Evolutionary conservation across 2,797 vertebrate genomes (phyloP), one percentile per base, ranked within the genome.

Genomic region (Euthynnus affinis): DNA sequence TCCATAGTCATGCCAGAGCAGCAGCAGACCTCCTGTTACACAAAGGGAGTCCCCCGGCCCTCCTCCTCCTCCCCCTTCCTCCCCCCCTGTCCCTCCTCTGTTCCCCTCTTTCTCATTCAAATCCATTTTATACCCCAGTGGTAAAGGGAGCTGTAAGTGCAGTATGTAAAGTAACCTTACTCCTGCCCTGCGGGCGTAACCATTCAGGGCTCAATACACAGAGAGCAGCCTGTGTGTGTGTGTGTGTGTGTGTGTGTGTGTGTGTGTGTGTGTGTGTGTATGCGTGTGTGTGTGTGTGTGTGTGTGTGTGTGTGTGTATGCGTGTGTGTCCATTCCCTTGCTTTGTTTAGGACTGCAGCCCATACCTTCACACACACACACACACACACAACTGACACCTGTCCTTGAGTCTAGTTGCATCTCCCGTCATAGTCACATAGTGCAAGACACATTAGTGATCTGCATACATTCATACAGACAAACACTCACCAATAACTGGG

Each of bases 51-150:
- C 81, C 86, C 87, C 87, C 71, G 1, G 44, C 62, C 76, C 75
- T 66, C 77, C 60, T n/a, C 71, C 64, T 27, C 62, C 80, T 48
- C 66, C 74, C 48, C 62, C 44, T n/a, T 59, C 34, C 57, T 62
- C 70, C 32, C 76, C 80, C 42, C 66, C 82, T 58, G 77, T 82
- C 89, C 78, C 83, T 83, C 91, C 93, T 91, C 93, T 88, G 88
- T 89, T 90, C 93, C 90, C 91, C 90, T 95, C 94, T 96, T 97
- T 97, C 95, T 96, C 95, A 97, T 97, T 97, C 95, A 97, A 97
- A 97, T 97, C 94, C 91, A 96, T 95, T 96, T 96, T 96, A 96
- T 96, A 96, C 95, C 55, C 92, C 91, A 94, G 95, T 94, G 94
- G 94, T 96, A 96, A 96, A 94, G 94, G 89, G 91, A 90, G 72